These are phyloP conservation scores for Caenorhabditis afra DNA, from an alignment of 2,888 invertebrate genomes.

Conservation along the genomic window DNA sequence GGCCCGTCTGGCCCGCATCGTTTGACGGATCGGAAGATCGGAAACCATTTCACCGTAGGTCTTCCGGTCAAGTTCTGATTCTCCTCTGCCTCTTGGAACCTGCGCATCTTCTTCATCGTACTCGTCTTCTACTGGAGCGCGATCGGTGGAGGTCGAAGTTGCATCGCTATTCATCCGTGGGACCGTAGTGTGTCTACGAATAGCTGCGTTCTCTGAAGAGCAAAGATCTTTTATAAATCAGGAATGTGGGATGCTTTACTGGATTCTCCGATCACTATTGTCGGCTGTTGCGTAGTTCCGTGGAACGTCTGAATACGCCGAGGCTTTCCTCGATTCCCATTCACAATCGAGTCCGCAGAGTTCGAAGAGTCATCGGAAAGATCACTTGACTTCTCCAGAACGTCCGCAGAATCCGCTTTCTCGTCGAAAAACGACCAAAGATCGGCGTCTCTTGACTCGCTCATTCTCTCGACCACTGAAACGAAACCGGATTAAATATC, in stretches of 20 bases:
- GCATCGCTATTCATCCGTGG: slow-evolving; percentile 61
- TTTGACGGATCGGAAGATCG: slow-evolving; percentile 52
- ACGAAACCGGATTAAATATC: slow-evolving; percentile 3
- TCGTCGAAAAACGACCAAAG: slow-evolving; percentile 68
- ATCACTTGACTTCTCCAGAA: slow-evolving; percentile 54
- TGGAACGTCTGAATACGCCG: slow-evolving; percentile 68
- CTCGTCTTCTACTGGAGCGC: slow-evolving; percentile 34
- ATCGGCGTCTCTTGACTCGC: slow-evolving; percentile 62
- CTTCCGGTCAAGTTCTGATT: slow-evolving; percentile 44
- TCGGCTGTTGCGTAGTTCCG: slow-evolving; percentile 54
- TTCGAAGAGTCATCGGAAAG: slow-evolving; percentile 62
- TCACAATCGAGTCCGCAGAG: slow-evolving; percentile 35
- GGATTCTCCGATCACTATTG: slow-evolving; percentile 9
- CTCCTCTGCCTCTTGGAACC: slow-evolving; percentile 18
- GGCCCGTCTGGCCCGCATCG: slow-evolving; percentile 39
- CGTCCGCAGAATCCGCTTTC: slow-evolving; percentile 52
- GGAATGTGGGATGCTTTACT: too few relatives aligned
- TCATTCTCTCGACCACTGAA: slow-evolving; percentile 66
- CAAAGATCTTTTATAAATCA: too few relatives aligned
- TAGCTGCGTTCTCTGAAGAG: slow-evolving; percentile 59
- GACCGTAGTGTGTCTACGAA: slow-evolving; percentile 68
- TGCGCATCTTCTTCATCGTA: slow-evolving; percentile 27
- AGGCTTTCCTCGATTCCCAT: slow-evolving; percentile 41
- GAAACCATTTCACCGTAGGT: slow-evolving; percentile 52
- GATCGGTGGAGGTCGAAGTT: slow-evolving; percentile 25